A percentile compares a stretch with the other conserved stretches of the same genome.
phyloP scores from a whole-genome alignment of 2,113 vertebrate species.

The Cairina moschata region DNA sequence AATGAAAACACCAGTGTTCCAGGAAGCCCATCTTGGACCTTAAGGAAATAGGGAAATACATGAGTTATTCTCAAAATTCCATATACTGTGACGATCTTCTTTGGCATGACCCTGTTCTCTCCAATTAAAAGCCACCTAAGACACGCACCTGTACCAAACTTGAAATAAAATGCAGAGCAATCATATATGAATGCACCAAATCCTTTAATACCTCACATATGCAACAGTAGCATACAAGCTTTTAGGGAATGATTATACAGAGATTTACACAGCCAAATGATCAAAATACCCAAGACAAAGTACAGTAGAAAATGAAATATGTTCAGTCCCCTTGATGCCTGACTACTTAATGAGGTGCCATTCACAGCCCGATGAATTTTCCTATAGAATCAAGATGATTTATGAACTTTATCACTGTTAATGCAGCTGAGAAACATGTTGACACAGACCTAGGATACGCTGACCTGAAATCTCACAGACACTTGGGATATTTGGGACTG shows the following conservation, averaged over 20 bases:
- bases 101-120: not conserved
- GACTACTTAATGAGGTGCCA: not conserved
- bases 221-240: not conserved
- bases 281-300: not conserved
- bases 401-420: not conserved
- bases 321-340: not conserved
- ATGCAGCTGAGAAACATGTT: too few relatives aligned
- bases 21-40: conserved; percentile 99
- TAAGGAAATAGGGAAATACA: not conserved
- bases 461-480: not conserved
- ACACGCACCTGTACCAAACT: not conserved
- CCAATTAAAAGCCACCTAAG: not conserved
- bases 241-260: not conserved
- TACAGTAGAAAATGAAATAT: not conserved
- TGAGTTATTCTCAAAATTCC: not conserved
- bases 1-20: conserved; percentile 99
- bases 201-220: not conserved
- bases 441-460: not conserved
- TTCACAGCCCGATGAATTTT: not conserved
- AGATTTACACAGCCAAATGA: not conserved
- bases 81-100: not conserved
- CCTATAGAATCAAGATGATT: not conserved
- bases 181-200: not conserved
- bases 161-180: not conserved
- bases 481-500: not conserved